phyloP scores from a whole-genome alignment of 92 coral and sea anemone species.

The Micromussa lordhowensis region DNA sequence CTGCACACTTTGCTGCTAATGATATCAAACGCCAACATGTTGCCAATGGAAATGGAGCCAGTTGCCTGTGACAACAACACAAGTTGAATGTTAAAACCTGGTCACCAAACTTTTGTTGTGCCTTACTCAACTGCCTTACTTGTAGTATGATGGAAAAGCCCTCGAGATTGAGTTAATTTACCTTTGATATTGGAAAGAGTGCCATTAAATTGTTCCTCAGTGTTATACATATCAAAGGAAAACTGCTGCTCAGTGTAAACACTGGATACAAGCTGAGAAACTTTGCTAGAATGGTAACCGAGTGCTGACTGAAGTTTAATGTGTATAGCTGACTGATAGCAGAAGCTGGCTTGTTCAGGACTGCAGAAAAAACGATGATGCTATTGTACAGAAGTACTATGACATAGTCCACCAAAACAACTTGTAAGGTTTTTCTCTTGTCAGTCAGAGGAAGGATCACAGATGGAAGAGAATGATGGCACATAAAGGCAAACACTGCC shows the following conservation, averaged over 20 bases:
- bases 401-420: slow-evolving; percentile 66
- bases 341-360: slow-evolving; percentile 75
- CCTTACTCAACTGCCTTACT: too few species aligned
- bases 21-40: too few species aligned
- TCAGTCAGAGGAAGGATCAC: slow-evolving; percentile 71
- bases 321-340: slow-evolving; percentile 76
- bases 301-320: slow-evolving; percentile 73
- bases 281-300: slow-evolving; percentile 72
- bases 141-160: too few species aligned
- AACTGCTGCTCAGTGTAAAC: slow-evolving; percentile 84
- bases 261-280: slow-evolving; percentile 83
- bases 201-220: slow-evolving; percentile 80
- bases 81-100: too few species aligned
- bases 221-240: slow-evolving; percentile 85
- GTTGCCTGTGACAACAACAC: too few species aligned
- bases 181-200: slow-evolving; percentile 71
- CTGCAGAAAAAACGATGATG: slow-evolving; percentile 65
- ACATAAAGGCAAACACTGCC: slow-evolving; percentile 87
- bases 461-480: slow-evolving; percentile 82
- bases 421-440: slow-evolving; percentile 61
- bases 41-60: too few species aligned
- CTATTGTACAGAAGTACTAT: slow-evolving; percentile 69
- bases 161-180: slow-evolving; percentile 4
- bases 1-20: too few species aligned
- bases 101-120: too few species aligned